These are phyloP conservation scores for Chrysaora quinquecirrha DNA, from an alignment of 30 jellyfish, hydroid and myxozoan species.

Conservation along the genomic window DNA sequence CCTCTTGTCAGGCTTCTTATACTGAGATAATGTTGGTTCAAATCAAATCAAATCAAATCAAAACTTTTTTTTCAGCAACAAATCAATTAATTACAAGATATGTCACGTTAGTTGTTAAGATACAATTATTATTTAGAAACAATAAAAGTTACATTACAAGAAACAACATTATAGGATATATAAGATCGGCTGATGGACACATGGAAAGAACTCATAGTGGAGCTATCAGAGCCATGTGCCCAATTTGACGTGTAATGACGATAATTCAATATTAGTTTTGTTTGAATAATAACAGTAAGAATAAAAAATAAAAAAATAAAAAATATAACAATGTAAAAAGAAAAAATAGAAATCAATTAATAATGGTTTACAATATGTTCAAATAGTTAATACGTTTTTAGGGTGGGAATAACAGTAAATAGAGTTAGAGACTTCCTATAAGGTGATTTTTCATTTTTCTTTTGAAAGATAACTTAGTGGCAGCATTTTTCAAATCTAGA, in stretches of 20 bases:
- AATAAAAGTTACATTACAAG: too few species aligned
- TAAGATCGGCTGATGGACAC: conserved; percentile 29
- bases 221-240: conserved; percentile 24
- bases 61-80: too few species aligned
- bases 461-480: conserved; percentile 7
- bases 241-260: conserved; percentile 21
- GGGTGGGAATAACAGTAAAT: neutral
- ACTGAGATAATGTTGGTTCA: too few species aligned
- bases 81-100: too few species aligned
- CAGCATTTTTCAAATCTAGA: conserved; percentile 13
- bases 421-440: neutral
- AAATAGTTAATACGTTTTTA: too few species aligned
- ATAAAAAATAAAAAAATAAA: neutral
- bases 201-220: conserved; percentile 15
- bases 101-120: too few species aligned
- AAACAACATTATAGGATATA: neutral
- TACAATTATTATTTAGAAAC: too few species aligned
- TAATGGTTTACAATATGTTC: too few species aligned
- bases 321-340: too few species aligned
- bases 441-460: neutral
- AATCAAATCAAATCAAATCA: too few species aligned
- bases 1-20: too few species aligned
- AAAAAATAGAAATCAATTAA: neutral
- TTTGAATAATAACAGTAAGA: neutral
- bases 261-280: neutral